phyloP scores from a whole-genome alignment of 2,888 invertebrate species.

The Willowsia nigromaculata region DNA sequence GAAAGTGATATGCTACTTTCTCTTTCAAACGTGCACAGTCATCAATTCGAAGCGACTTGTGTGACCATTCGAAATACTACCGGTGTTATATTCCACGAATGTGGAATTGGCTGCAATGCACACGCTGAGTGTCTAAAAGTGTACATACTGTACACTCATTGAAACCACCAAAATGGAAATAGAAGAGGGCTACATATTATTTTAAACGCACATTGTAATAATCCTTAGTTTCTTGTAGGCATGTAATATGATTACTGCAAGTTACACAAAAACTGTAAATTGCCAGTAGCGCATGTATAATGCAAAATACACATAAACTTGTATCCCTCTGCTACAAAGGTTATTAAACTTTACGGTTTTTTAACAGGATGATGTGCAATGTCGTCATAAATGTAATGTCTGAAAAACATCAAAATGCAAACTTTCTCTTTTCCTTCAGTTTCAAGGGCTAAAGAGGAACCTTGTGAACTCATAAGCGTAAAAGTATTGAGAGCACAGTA shows the following conservation, averaged over 20 bases:
- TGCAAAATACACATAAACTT: background rate
- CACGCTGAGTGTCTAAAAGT: too few relatives aligned
- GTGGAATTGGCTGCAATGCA: background rate
- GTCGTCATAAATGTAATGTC: conserved; percentile 19
- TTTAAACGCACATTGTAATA: too few relatives aligned
- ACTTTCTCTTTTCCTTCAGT: background rate
- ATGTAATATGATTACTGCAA: background rate
- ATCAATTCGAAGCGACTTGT: conserved; percentile 12
- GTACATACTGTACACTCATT: too few relatives aligned
- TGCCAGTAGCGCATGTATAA: background rate
- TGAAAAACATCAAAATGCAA: background rate
- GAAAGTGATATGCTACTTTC: background rate
- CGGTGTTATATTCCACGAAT: background rate
- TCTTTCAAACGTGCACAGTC: background rate
- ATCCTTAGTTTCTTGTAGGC: too few relatives aligned
- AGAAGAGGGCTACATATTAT: too few relatives aligned
- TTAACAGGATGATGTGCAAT: conserved; percentile 41
- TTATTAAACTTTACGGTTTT: conserved; percentile 49
- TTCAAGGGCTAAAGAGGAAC: background rate
- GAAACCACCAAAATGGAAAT: too few relatives aligned
- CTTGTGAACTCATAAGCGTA: background rate
- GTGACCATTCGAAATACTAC: background rate
- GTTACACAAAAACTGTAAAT: background rate
- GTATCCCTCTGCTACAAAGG: background rate
- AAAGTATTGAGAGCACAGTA: background rate